Conservation (phyloP, 2,888 invertebrate genomes). For the Atherix ibis region DNA sequence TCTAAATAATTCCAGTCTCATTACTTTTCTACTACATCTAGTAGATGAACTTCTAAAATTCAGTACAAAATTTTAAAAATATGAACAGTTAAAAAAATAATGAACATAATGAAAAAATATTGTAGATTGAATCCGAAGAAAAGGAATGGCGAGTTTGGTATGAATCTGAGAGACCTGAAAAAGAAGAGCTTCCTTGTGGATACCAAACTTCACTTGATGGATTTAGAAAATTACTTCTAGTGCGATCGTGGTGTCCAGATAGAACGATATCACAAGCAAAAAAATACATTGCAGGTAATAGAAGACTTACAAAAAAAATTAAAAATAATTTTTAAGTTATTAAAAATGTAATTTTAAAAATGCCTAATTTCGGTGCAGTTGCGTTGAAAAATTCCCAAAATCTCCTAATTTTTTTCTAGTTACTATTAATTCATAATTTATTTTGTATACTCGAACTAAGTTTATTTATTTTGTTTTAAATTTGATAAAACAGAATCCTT, state of each 20-base stretch:
- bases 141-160: slow-evolving; percentile 83
- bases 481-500: slow-evolving; percentile 46
- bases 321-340: not conserved
- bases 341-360: no score
- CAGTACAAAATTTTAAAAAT: no score
- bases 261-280: slow-evolving; percentile 85
- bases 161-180: slow-evolving; percentile 84
- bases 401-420: no score
- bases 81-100: no score
- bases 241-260: slow-evolving; percentile 92
- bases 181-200: slow-evolving; percentile 78
- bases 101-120: no score
- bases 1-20: no score
- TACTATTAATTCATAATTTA: no score
- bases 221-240: slow-evolving; percentile 71
- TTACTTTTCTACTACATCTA: no score
- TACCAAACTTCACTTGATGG: slow-evolving; percentile 75
- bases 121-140: slow-evolving; percentile 65
- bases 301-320: slow-evolving; percentile 1
- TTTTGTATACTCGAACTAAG: not conserved
- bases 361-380: not conserved
- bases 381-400: not conserved
- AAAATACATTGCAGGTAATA: slow-evolving; percentile 72
- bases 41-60: no score
- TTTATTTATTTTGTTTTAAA: not conserved